phyloP scores from a whole-genome alignment of 2,888 invertebrate species.

The Trimorus sp. region DNA sequence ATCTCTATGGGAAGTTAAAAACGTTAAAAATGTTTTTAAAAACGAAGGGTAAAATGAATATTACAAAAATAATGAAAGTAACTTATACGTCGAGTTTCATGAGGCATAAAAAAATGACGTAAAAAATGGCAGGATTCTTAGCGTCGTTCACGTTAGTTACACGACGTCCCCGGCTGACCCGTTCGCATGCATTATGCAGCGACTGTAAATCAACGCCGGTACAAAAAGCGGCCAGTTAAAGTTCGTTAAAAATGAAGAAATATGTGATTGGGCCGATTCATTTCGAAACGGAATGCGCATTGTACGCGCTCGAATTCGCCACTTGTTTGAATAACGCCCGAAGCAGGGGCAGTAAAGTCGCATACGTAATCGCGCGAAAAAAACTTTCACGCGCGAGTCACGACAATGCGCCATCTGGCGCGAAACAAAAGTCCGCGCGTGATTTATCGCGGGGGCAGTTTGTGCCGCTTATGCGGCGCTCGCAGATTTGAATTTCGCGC shows the following conservation, averaged over 20 bases:
- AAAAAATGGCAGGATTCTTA: slow-evolving; percentile 46
- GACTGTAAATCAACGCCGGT: slow-evolving; percentile 53
- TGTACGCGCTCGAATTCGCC: slow-evolving; percentile 37
- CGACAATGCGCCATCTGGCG: slow-evolving; percentile 27
- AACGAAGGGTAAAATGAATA: no score
- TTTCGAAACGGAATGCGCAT: slow-evolving; percentile 50
- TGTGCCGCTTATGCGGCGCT: not conserved
- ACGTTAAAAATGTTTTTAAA: no score
- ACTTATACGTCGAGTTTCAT: slow-evolving; percentile 41
- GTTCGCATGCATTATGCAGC: slow-evolving; percentile 59
- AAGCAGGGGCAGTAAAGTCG: slow-evolving; percentile 5
- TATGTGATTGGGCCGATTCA: slow-evolving; percentile 54
- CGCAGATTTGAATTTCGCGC: not conserved
- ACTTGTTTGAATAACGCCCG: slow-evolving; percentile 29
- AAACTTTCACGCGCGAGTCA: slow-evolving; percentile 11
- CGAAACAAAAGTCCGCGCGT: not conserved
- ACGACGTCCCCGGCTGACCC: slow-evolving; percentile 51
- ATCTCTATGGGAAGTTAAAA: no score
- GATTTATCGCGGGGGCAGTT: no score
- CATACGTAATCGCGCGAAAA: slow-evolving; percentile 14
- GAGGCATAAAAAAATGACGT: slow-evolving; percentile 39
- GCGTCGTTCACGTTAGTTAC: slow-evolving; percentile 41
- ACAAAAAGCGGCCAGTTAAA: slow-evolving; percentile 49
- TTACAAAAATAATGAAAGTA: slow-evolving; percentile 25
- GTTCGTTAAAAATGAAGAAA: slow-evolving; percentile 62